phyloP scores from a whole-genome alignment of 64 coral and sea anemone species.

The Montipora foliosa region DNA sequence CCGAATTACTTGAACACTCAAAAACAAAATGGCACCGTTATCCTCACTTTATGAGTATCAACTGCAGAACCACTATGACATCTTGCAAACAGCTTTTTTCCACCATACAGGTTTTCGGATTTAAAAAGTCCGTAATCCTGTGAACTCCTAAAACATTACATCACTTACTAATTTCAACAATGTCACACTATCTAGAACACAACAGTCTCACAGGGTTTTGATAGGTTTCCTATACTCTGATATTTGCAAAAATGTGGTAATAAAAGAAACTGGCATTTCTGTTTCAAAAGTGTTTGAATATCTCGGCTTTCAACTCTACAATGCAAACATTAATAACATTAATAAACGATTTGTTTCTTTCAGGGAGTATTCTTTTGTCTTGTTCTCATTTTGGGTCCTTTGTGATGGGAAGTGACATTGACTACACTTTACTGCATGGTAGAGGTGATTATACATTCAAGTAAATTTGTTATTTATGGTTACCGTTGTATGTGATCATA shows the following conservation, averaged over 20 bases:
- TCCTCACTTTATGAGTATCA: not conserved
- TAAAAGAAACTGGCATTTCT: not conserved
- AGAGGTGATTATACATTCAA: slow-evolving; percentile 62
- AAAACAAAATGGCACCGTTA: not conserved
- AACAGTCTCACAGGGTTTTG: too few relatives aligned
- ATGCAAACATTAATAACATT: not conserved
- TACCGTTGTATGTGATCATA: too few relatives aligned
- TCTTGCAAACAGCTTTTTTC: not conserved
- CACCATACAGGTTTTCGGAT: not conserved
- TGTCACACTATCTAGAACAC: too few relatives aligned
- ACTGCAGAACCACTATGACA: not conserved
- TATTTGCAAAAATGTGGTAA: too few relatives aligned
- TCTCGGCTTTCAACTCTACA: too few relatives aligned
- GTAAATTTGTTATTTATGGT: not conserved
- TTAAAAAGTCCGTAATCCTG: not conserved
- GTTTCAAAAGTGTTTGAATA: not conserved
- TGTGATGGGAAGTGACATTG: slow-evolving; percentile 94
- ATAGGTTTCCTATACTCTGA: too few relatives aligned
- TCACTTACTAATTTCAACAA: not conserved
- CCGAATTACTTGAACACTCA: not conserved
- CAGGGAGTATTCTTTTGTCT: slow-evolving; percentile 87
- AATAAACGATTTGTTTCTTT: not conserved
- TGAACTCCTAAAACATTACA: not conserved
- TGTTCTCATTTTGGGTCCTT: slow-evolving; percentile 89
- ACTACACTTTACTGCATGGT: slow-evolving; percentile 88